Evolutionary conservation across 2,888 invertebrate species (phyloP), one percentile per base, ranked within the genome.

Genomic region (Nemotelus nigrinus): DNA sequence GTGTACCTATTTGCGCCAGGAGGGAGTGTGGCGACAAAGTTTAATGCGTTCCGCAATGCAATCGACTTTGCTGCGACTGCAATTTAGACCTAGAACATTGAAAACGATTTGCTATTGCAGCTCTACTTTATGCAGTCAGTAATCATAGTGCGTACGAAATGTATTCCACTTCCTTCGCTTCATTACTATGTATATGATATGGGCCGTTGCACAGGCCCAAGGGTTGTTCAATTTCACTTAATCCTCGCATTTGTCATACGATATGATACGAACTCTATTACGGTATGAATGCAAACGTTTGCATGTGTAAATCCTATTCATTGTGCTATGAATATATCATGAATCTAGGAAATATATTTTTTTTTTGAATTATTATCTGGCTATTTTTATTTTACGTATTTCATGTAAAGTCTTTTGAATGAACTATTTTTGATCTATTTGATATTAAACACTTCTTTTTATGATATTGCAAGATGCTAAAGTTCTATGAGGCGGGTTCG

Each of bases 21-120:
- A 70, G 70, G 70, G 53, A 63, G 25, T 50, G 74, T 41, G 41
- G 74, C 74, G 57, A 50, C 63, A 74, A 2, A 63, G 74, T 74
- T 63, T 63, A 74, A 74, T 74, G 74, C 74, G 74, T 74, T 63
- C 74, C 44, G 48, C 60, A 74, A 47, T 63, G 63, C 70, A 70
- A 70, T 70, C 10, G 55, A 53, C 55, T 70, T 25, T 25, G 55
- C 55, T 63, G 25, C 47, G 44, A 55, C 43, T 70, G 70, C 70
- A 70, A 70, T 70, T 55, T 70, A 55, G 70, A 43, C 47, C 63
- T 63, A n/a, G 63, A 50, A 50, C 55, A 7, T 41, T 70, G 70
- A 55, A 41, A 55, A 55, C 70, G 55, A 70, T 70, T 70, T 70
- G 55, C 70, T 44, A 70, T 53, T 55, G 50, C 47, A 47, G 70